These are phyloP conservation scores for Melanostigma gelatinosum DNA, from an alignment of 2,113 vertebrate genomes.

Conservation along the genomic window DNA sequence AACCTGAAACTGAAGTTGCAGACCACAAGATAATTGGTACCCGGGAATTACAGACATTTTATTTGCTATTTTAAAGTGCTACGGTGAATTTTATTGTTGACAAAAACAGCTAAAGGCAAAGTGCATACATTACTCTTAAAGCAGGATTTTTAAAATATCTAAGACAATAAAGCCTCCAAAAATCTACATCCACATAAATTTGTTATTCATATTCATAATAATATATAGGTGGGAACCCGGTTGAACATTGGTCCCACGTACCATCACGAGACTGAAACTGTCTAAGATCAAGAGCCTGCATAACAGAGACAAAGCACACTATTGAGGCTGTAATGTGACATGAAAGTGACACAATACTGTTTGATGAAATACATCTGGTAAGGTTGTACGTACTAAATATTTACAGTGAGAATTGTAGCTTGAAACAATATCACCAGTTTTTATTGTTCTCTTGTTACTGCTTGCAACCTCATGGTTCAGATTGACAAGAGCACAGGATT, in stretches of 20 bases:
- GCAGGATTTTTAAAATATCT: neutral
- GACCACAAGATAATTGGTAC: neutral
- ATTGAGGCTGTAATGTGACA: neutral
- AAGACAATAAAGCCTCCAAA: neutral
- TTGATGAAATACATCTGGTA: neutral
- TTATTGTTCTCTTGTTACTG: neutral
- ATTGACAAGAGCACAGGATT: neutral
- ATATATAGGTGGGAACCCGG: neutral
- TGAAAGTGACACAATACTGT: neutral
- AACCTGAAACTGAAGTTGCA: neutral
- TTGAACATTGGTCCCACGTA: neutral
- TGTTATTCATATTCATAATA: neutral
- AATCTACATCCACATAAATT: neutral
- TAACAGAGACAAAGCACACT: neutral
- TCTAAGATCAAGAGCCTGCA: neutral
- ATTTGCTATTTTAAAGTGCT: constrained; percentile 6
- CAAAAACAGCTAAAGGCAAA: constrained; percentile 20
- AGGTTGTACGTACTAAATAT: neutral
- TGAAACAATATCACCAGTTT: neutral
- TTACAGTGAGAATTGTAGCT: neutral
- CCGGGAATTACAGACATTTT: constrained; percentile 2
- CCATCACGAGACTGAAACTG: neutral
- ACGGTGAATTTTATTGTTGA: neutral
- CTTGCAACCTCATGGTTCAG: neutral
- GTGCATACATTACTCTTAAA: constrained; percentile 5